Conservation (phyloP, 2,888 invertebrate genomes). For the Caenorhabditis zanzibari region DNA sequence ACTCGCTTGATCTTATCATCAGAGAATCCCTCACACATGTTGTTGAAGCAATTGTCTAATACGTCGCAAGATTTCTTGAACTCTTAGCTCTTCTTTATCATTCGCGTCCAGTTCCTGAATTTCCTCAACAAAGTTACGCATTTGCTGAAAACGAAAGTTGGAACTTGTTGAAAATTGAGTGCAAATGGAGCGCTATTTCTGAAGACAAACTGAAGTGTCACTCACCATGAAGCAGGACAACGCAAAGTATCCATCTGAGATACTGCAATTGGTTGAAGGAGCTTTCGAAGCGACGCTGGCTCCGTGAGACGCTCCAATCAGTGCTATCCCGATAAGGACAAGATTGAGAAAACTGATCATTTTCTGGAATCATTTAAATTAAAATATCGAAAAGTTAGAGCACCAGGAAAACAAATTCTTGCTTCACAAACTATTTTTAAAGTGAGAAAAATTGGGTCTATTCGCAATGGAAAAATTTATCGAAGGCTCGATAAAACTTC, state of each 20-base stretch:
- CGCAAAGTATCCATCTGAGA: constrained; percentile 12
- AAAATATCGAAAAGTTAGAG: neutral
- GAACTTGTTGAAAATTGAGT: no score
- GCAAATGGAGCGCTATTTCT: no score
- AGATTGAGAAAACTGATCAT: constrained; percentile 7
- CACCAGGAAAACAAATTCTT: neutral
- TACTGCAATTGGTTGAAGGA: no score
- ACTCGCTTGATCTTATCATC: neutral
- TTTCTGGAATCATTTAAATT: neutral
- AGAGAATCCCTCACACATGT: neutral
- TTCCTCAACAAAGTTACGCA: constrained; percentile 26
- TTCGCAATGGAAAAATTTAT: neutral
- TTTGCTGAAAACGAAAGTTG: constrained; percentile 21
- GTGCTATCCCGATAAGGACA: neutral
- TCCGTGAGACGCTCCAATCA: constrained; percentile 1
- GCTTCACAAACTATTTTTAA: neutral
- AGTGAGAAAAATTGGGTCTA: neutral
- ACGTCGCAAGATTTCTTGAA: constrained; percentile 35
- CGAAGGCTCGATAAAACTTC: neutral
- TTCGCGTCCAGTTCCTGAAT: constrained; percentile 18
- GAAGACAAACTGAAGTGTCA: neutral
- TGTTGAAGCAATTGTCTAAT: constrained; percentile 13
- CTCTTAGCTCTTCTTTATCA: constrained; percentile 25
- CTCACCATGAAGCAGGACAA: constrained; percentile 30
- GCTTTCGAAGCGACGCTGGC: constrained; percentile 30